Base-by-base conservation (phyloP, 2,797 vertebrate genomes). In the Iguana delicatissima region DNA sequence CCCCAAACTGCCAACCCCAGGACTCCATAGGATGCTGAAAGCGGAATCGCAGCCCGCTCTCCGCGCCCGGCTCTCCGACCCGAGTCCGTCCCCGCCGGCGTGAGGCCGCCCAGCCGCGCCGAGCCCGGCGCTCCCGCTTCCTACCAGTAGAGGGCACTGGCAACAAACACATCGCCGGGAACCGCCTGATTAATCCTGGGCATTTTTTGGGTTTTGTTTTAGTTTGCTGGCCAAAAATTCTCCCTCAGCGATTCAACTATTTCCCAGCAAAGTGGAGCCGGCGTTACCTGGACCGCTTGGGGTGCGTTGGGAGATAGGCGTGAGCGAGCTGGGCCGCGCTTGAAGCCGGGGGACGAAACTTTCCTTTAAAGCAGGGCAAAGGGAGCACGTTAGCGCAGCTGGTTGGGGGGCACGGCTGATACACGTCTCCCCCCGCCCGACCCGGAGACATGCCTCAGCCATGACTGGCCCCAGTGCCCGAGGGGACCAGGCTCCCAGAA, bases 91-190 rank as follows among this genome's bases (percentile, higher is more conserved):
- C 50, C 38, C n/a, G 62, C 10, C 29, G 22, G 35, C 8, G 18
- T 16, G 4, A 29, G 18, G 32, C 69, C 6, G 38, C 9, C 72
- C 72, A n/a, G 35, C 18, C 29, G 35, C 29, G 3, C 55, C 14
- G 6, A 52, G 52, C 18, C 1, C 86, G 50, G 89, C 89, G 89
- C 85, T 93, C 42, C 94, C 84, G 55, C 55, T 14, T 89, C 81
- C 42, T 73, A 87, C 94, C 95, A 76, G 94, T 90, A 95, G 95
- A 94, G 95, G 95, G 94, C 93, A 95, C 85, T 90, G 85, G 42
- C 83, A 57, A 87, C 80, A 77, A 57, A 87, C 80, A 77, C 89
- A 77, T 46, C 64, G 77, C 77, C 89, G 62, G 64, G 13, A 32
- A 29, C 83, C 32, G 16, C 57, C 38, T 83, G 38, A n/a, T 62